Conservation (phyloP, 2,797 vertebrate genomes). For the Halcyon chelicuti region DNA sequence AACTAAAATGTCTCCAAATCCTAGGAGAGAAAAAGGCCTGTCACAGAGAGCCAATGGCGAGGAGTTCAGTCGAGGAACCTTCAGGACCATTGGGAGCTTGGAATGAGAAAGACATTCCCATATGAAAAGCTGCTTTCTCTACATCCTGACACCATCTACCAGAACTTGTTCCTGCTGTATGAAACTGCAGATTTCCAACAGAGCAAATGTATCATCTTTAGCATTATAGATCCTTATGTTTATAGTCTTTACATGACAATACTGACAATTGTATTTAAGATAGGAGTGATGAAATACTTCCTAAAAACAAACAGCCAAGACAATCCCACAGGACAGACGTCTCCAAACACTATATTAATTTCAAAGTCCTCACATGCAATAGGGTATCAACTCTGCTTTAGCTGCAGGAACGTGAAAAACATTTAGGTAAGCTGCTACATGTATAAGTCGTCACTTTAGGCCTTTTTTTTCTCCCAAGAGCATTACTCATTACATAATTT, state of each 20-base stretch:
- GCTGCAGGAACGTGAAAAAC: neutral
- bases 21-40: constrained; percentile 94
- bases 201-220: neutral
- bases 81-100: constrained; percentile 97
- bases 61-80: constrained; percentile 92
- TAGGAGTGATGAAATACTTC: neutral
- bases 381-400: neutral
- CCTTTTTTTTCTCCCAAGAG: rapidly evolving
- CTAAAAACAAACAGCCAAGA: neutral
- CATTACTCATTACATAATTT: neutral
- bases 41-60: constrained; percentile 92
- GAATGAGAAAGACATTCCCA: neutral
- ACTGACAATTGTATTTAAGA: neutral
- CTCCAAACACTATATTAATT: neutral
- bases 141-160: neutral
- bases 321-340: neutral
- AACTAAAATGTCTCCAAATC: constrained; percentile 95
- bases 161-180: neutral
- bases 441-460: neutral
- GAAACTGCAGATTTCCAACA: neutral
- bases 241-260: neutral
- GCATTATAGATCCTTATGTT: neutral
- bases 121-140: neutral
- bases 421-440: neutral
- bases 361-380: neutral